Conservation (phyloP, 1,140 invertebrate genomes). For the Vanessa tameamea region DNA sequence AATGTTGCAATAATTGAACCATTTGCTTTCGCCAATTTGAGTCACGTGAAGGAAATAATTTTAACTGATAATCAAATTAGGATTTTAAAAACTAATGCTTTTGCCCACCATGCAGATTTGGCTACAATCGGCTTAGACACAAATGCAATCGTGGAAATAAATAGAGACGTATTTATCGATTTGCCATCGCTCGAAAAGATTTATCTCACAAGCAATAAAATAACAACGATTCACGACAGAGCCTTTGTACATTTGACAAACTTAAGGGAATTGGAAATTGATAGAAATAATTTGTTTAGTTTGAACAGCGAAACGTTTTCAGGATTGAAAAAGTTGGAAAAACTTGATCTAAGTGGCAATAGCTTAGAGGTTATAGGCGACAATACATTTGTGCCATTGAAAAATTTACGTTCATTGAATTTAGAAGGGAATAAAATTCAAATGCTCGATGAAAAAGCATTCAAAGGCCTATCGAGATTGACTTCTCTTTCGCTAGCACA, state of each 20-base stretch:
- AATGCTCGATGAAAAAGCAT: conserved; percentile 85
- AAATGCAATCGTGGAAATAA: conserved; percentile 86
- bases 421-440: conserved; percentile 86
- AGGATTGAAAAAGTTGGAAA: conserved; percentile 83
- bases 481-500: conserved; percentile 85
- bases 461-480: conserved; percentile 85
- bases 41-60: conserved; percentile 84
- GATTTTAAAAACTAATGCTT: conserved; percentile 83
- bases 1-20: conserved; percentile 84
- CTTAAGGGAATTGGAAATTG: conserved; percentile 85
- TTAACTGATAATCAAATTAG: conserved; percentile 85
- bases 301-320: conserved; percentile 86
- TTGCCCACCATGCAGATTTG: conserved; percentile 84
- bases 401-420: conserved; percentile 84
- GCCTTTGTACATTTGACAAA: conserved; percentile 85
- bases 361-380: conserved; percentile 86
- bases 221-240: conserved; percentile 86
- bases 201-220: conserved; percentile 86
- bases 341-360: conserved; percentile 85
- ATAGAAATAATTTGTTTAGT: conserved; percentile 85
- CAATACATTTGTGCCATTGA: conserved; percentile 87
- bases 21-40: conserved; percentile 86
- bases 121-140: conserved; percentile 84
- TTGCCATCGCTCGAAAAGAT: conserved; percentile 84
- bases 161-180: conserved; percentile 86